phyloP scores from a whole-genome alignment of 2,888 invertebrate species.

The Hydrotaea cyrtoneurina region DNA sequence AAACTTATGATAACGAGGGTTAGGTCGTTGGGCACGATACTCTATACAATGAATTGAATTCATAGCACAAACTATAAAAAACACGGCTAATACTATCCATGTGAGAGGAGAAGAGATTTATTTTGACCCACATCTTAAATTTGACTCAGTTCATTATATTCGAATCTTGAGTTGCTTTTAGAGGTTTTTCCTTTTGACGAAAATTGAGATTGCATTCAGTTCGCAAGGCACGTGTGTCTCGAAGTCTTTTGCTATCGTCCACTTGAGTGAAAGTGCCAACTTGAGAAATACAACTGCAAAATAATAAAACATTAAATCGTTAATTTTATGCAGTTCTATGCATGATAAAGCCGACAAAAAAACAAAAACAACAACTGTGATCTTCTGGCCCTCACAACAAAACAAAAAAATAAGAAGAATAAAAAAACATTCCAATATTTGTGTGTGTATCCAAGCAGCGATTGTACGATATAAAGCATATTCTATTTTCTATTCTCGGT shows the following conservation, averaged over 20 bases:
- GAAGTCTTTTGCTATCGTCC: neutral
- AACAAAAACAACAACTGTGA: neutral
- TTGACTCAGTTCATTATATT: too few species aligned
- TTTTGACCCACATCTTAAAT: too few species aligned
- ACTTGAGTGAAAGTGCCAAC: neutral
- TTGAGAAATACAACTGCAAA: neutral
- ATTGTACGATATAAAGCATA: too few species aligned
- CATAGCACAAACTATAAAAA: too few species aligned
- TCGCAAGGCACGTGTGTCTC: neutral
- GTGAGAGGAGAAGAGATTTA: too few species aligned
- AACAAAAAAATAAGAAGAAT: neutral
- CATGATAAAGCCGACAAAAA: conserved; percentile 7
- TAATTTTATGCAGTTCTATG: neutral
- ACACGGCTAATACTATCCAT: too few species aligned
- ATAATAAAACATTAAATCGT: neutral
- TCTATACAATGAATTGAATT: too few species aligned
- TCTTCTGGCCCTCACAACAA: neutral
- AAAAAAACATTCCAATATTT: neutral
- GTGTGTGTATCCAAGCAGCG: neutral
- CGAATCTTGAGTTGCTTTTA: too few species aligned
- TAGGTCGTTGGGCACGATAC: too few species aligned
- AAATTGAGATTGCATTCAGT: too few species aligned
- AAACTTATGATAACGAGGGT: too few species aligned
- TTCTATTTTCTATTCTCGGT: neutral
- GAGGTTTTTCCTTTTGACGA: too few species aligned